Evolutionary conservation across 2,797 vertebrate species (phyloP), one percentile per base, ranked within the genome.

Genomic region (Parauchenoglanis ngamensis): DNA sequence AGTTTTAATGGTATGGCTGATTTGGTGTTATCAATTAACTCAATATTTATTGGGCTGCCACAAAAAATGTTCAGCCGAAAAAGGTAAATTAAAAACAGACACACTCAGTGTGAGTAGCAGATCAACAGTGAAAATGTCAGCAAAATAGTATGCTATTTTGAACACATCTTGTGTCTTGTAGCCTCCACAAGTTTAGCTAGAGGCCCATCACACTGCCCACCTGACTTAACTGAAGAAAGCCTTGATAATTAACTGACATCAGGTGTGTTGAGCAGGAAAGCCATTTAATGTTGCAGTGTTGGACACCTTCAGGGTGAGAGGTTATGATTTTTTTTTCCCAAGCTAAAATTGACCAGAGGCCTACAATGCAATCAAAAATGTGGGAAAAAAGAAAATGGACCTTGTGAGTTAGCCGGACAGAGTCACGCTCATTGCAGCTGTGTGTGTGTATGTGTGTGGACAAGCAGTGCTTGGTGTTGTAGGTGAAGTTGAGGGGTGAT

Each of bases 401-500:
- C 61, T 67, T 52, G 81, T 52, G 63, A 88, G 85, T 5, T n/a
- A 75, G 70, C 12, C 4, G 13, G 35, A 87, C 57, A 21, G 46
- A 73, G 49, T 89, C 86, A 57, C 35, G 7, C 89, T 92, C 88
- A 88, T 93, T 87, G 8, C 7, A 67, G 85, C 89, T 72, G 88
- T 91, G 88, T 92, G 92, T 79, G n/a, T 12, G 91, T 90, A 92
- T 94, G 92, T 35, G 35, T 35, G 35, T 31, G 31, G 92, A 92
- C 92, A 91, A 91, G 91, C 89, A 92, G 93, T 90, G 91, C 90
- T 90, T 91, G 87, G 87, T 78, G 84, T 73, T 89, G 89, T 73
- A 83, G 54, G 92, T 92, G 92, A 91, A 92, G 93, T 90, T 91
- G 92, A 90, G 78, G 56, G 76, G 75, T 88, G 88, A 93, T 95